phyloP scores from a whole-genome alignment of 2,113 vertebrate genomes.

The Sialia sialis region DNA sequence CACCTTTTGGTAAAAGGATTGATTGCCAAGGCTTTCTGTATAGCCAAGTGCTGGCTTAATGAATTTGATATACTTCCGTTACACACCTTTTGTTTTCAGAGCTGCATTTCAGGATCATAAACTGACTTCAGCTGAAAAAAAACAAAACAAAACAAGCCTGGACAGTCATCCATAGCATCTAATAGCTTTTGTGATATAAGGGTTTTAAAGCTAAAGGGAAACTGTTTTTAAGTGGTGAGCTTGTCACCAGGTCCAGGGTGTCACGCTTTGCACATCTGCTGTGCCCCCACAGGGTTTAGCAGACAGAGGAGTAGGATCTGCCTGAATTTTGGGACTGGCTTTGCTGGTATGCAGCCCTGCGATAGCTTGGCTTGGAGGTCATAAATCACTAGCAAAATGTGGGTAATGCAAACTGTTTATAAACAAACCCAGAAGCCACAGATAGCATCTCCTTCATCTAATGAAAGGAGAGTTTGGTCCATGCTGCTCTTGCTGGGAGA shows the following conservation, averaged over 20 bases:
- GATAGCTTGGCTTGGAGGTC: background rate
- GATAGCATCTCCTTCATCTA: background rate
- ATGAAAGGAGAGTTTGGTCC: background rate
- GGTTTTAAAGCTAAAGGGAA: constrained; percentile 6
- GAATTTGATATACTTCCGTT: background rate
- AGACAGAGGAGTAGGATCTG: background rate
- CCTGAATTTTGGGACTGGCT: background rate
- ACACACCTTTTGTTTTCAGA: constrained; percentile 2
- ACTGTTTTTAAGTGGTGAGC: background rate
- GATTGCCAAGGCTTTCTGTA: constrained; percentile 53
- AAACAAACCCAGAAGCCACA: constrained; percentile 13
- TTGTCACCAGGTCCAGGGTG: background rate
- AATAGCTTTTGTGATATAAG: background rate
- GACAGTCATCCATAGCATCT: background rate
- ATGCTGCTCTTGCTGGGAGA: background rate
- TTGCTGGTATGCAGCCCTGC: background rate
- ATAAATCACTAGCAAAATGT: background rate
- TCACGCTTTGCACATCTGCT: background rate
- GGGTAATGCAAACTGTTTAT: background rate
- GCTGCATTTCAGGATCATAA: background rate
- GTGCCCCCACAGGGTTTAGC: background rate
- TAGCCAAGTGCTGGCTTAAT: background rate
- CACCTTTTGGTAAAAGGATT: constrained; percentile 57
- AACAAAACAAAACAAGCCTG: background rate
- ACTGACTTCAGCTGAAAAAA: background rate